Base-by-base conservation (phyloP, 2,113 vertebrate species). In the Hemibagrus wyckioides region DNA sequence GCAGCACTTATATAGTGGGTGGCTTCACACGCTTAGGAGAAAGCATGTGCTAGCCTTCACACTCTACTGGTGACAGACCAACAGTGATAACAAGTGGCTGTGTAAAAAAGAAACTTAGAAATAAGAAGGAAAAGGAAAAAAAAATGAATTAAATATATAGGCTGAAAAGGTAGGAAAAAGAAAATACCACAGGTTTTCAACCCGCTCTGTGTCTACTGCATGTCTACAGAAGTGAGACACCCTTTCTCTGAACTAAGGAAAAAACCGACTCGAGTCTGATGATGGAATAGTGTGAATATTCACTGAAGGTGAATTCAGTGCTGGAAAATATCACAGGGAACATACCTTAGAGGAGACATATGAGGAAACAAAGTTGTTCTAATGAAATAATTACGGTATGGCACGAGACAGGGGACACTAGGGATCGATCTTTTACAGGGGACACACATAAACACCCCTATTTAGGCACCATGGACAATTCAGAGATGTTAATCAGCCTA, bases 41-140 rank as follows among this genome's bases (percentile, higher is more conserved):
- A 86, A 86, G 57, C 61, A 80, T 86, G 85, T 80, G 85, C 48
- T 86, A 75, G 83, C 67, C 67, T 80, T 69, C 86, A 73, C 67
- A 41, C 80, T 50, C 48, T 28, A 8, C 39, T 83, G 86, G 67
- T 77, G 71, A 77, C 69, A 83, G 44, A 84, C 21, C 57, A 79
- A 79, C 82, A 41, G 69, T 21, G 73, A 56, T 73, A 67, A 65
- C 8, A 84, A 73, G 63, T 59, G 80, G 28, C n/a, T 57, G 36
- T 56, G 56, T 71, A 56, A 59, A 15, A n/a, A n/a, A 63, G 57
- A 48, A 79, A 52, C 41, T 83, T 65, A 6, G 61, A 50, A 52
- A 10, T 3, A 52, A 30, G 6, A 41, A 11, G 3, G 1, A 30
- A 28, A 48, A 13, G n/a, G 63, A 19, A 48, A 17, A 25, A 59